Evolutionary conservation across 2,888 invertebrate species (phyloP).

Genomic region (Xestobium rufovillosum): DNA sequence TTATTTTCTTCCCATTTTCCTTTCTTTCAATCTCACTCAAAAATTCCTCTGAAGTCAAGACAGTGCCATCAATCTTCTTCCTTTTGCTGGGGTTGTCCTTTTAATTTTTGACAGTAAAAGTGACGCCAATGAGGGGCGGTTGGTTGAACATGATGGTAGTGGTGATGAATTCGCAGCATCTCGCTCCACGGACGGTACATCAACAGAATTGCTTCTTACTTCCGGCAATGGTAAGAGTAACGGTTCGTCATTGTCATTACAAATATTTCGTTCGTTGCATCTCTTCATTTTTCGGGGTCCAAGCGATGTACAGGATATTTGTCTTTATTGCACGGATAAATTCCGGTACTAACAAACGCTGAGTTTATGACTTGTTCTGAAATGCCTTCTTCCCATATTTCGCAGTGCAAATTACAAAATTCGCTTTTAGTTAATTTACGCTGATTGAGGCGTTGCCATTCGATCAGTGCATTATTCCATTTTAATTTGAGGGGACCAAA

Average conservation of each 20-base stretch:
- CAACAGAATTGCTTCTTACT: too few relatives aligned
- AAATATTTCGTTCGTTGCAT: constrained; percentile 1
- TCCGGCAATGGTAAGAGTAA: neutral
- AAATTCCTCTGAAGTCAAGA: neutral
- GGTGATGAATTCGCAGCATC: too few relatives aligned
- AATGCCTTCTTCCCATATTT: constrained; percentile 16
- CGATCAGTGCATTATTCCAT: constrained; percentile 18
- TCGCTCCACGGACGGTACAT: too few relatives aligned
- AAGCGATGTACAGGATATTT: constrained; percentile 1
- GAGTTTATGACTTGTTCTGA: constrained; percentile 10
- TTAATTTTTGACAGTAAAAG: constrained; percentile 1
- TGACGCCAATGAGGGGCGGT: neutral
- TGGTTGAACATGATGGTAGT: neutral
- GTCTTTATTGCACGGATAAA: neutral
- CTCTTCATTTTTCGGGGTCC: neutral
- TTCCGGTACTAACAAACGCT: neutral
- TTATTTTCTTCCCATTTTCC: neutral
- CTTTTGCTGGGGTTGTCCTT: neutral
- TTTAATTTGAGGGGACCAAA: constrained; percentile 21
- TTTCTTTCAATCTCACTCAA: neutral
- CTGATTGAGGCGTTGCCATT: constrained; percentile 18
- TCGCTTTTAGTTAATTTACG: constrained; percentile 14
- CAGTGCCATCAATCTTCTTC: neutral
- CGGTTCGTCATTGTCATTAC: neutral
- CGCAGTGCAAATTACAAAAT: constrained; percentile 15